phyloP scores from a whole-genome alignment of 2,888 invertebrate genomes.

The Gasteruption jaculator region DNA sequence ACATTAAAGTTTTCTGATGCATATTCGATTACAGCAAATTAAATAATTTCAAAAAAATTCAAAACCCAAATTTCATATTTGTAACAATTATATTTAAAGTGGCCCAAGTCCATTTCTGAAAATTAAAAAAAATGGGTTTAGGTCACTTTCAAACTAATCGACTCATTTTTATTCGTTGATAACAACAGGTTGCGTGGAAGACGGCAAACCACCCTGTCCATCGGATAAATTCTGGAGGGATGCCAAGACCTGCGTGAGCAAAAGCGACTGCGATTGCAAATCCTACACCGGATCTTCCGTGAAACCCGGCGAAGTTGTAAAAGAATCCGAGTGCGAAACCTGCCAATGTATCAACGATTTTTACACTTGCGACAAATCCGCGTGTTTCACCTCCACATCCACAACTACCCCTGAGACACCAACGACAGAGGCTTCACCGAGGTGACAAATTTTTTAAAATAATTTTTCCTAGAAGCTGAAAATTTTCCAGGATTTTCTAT shows the following conservation, averaged over 20 bases:
- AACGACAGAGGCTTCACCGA: too few relatives aligned
- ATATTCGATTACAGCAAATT: background rate
- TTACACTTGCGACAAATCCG: conserved; percentile 63
- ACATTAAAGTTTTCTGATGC: conserved; percentile 2
- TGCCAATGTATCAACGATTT: conserved; percentile 80
- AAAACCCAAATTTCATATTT: background rate
- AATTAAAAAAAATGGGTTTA: too few relatives aligned
- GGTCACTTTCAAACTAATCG: too few relatives aligned
- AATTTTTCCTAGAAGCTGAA: too few relatives aligned
- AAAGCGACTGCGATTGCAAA: conserved; percentile 72
- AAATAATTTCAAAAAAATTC: conserved; percentile 1
- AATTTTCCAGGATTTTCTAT: background rate
- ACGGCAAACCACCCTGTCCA: conserved; percentile 52
- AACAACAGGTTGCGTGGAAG: conserved; percentile 30
- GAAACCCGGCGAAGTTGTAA: conserved; percentile 66
- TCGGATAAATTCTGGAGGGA: conserved; percentile 67
- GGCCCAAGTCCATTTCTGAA: too few relatives aligned
- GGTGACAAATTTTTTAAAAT: conserved; percentile 12
- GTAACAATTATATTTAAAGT: background rate
- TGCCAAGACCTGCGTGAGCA: conserved; percentile 65
- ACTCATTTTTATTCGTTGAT: background rate
- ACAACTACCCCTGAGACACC: conserved; percentile 8
- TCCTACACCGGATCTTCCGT: conserved; percentile 62
- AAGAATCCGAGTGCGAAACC: conserved; percentile 61
- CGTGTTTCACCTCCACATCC: conserved; percentile 45